These are phyloP conservation scores for Drusus annulatus DNA, from an alignment of 1,140 invertebrate species.

Conservation along the genomic window DNA sequence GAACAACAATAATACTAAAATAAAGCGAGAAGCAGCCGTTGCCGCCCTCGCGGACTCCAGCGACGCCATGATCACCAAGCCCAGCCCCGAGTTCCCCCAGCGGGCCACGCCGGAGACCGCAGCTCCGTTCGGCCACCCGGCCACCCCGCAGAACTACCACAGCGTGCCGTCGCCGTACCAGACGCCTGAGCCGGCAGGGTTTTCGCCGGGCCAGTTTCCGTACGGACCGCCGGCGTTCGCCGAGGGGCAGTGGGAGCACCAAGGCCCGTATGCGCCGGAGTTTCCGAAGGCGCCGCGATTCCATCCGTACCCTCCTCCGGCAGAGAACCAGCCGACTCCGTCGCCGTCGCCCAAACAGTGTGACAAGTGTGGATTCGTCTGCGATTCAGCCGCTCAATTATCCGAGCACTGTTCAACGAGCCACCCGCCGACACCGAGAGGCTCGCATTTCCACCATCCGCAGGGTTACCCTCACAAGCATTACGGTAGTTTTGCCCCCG, in stretches of 20 bases:
- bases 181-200: slow-evolving; percentile 72
- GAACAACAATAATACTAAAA: slow-evolving; percentile 78
- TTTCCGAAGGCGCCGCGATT: slow-evolving; percentile 68
- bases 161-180: slow-evolving; percentile 74
- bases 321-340: slow-evolving; percentile 73
- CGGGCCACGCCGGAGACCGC: slow-evolving; percentile 72
- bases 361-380: slow-evolving; percentile 85
- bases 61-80: slow-evolving; percentile 73
- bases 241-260: slow-evolving; percentile 68
- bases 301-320: slow-evolving; percentile 71
- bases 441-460: slow-evolving; percentile 67
- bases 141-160: slow-evolving; percentile 75
- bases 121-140: slow-evolving; percentile 72
- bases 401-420: slow-evolving; percentile 80
- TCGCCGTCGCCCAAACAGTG: slow-evolving; percentile 80
- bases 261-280: slow-evolving; percentile 68
- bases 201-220: slow-evolving; percentile 71
- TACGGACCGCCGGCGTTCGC: slow-evolving; percentile 61
- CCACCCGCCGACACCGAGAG: slow-evolving; percentile 75
- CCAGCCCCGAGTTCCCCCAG: slow-evolving; percentile 73
- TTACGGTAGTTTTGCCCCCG: slow-evolving; percentile 65
- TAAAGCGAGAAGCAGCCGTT: slow-evolving; percentile 68
- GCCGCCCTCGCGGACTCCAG: slow-evolving; percentile 76
- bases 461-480: slow-evolving; percentile 66
- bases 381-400: slow-evolving; percentile 78